These are phyloP conservation scores for Theocolax elegans DNA, from an alignment of 1,140 invertebrate genomes.

Conservation along the genomic window DNA sequence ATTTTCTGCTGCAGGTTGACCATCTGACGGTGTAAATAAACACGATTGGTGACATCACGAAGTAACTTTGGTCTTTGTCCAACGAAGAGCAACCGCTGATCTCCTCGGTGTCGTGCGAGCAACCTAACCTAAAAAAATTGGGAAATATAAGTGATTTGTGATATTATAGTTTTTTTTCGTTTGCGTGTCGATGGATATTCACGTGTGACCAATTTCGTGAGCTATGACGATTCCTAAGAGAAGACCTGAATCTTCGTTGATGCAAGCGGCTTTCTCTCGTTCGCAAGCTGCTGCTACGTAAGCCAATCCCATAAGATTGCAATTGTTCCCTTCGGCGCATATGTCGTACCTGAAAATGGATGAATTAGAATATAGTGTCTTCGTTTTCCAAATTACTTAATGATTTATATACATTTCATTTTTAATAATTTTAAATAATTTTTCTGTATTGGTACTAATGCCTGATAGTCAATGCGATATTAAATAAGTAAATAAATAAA, in stretches of 20 bases:
- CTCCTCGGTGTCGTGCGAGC: constrained; percentile 71
- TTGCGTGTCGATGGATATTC: no score
- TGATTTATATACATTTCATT: no score
- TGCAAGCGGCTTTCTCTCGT: constrained; percentile 71
- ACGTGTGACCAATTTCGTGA: constrained; percentile 82
- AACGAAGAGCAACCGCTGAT: constrained; percentile 60
- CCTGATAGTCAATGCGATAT: no score
- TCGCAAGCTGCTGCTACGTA: constrained; percentile 76
- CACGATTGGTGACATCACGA: constrained; percentile 76
- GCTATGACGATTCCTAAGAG: constrained; percentile 75
- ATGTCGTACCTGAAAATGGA: constrained; percentile 69
- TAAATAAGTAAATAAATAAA: no score
- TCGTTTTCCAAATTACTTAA: no score
- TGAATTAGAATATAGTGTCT: not conserved
- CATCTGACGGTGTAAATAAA: constrained; percentile 71
- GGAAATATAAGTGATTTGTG: no score
- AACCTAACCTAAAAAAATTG: constrained; percentile 69
- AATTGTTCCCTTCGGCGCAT: constrained; percentile 71
- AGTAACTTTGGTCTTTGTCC: constrained; percentile 61
- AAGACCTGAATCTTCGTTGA: constrained; percentile 78
- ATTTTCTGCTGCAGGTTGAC: constrained; percentile 74
- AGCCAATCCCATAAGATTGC: constrained; percentile 75
- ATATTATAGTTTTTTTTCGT: no score
- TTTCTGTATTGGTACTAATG: no score
- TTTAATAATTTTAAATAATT: no score